These are phyloP conservation scores for Platorchestia sp. DNA, from an alignment of 1,140 invertebrate genomes.

Conservation along the genomic window DNA sequence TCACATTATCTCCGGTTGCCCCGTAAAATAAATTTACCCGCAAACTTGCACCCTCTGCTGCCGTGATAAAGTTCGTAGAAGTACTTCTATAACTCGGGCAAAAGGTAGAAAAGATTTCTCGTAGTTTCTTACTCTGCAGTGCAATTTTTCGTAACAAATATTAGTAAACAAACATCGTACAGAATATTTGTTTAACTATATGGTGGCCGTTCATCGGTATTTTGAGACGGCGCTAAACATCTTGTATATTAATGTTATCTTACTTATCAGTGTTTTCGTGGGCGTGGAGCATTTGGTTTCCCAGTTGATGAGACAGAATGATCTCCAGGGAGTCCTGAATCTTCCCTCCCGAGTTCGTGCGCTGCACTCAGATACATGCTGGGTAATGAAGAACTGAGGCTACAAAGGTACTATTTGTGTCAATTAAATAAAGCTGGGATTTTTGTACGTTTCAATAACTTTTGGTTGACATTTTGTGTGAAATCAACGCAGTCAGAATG, in stretches of 20 bases:
- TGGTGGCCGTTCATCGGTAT: not conserved
- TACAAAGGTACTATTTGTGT: not conserved
- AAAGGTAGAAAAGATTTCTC: not conserved
- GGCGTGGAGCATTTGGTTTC: not conserved
- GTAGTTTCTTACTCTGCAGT: not conserved
- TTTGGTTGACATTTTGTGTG: not conserved
- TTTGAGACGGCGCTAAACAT: not conserved
- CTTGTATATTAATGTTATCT: not conserved
- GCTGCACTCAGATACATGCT: not conserved
- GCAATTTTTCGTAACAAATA: not conserved
- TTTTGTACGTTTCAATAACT: not conserved
- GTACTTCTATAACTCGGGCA: not conserved
- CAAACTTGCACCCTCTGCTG: not conserved
- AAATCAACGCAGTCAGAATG: not conserved
- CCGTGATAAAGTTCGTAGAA: not conserved
- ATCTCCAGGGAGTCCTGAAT: not conserved
- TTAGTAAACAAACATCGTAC: not conserved
- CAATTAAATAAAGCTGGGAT: not conserved
- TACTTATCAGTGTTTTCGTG: not conserved
- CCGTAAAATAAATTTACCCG: constrained; percentile 37
- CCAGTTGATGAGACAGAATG: not conserved
- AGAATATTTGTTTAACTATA: not conserved
- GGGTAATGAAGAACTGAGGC: not conserved
- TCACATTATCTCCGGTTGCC: constrained; percentile 35
- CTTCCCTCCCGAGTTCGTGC: not conserved